A percentile compares a stretch with the other conserved stretches of the same genome.
Evolutionary conservation across 2,888 invertebrate genomes (phyloP).

Genomic region (Watsonalla cultraria): DNA sequence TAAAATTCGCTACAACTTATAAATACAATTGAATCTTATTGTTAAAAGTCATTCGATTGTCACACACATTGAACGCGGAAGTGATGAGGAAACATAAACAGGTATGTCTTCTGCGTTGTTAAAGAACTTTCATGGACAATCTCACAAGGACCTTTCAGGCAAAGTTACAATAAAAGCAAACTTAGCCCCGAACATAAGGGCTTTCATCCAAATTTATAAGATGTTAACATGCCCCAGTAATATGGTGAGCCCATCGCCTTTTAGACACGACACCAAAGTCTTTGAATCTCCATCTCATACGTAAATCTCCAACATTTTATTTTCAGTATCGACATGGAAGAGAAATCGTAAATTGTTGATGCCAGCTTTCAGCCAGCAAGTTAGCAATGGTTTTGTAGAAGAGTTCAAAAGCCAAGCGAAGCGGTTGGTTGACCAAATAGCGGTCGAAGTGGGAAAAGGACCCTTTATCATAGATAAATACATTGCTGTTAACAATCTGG

Average conservation of each 20-base stretch:
- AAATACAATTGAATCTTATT: background rate
- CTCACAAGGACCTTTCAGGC: too few species aligned
- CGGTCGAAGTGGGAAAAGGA: slow-evolving; percentile 12
- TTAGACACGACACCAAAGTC: background rate
- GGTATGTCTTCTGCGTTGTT: too few species aligned
- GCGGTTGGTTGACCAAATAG: slow-evolving; percentile 12
- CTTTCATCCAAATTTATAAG: too few species aligned
- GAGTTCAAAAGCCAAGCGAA: slow-evolving; percentile 25
- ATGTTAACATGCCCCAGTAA: too few species aligned
- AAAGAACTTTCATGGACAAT: too few species aligned
- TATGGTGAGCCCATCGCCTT: too few species aligned
- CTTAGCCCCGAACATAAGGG: too few species aligned
- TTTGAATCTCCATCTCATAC: background rate
- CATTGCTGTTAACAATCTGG: slow-evolving; percentile 16
- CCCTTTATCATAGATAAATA: slow-evolving; percentile 15
- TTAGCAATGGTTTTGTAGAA: slow-evolving; percentile 20
- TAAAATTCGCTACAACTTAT: background rate
- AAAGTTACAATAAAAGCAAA: too few species aligned
- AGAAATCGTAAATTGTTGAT: slow-evolving; percentile 24
- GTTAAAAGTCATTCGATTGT: too few species aligned
- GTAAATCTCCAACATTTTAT: background rate
- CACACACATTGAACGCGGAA: too few species aligned
- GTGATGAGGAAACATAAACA: too few species aligned
- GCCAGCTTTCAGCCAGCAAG: slow-evolving; percentile 24
- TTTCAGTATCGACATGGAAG: slow-evolving; percentile 27